These are phyloP conservation scores for Callosobruchus maculatus DNA, from an alignment of 2,888 invertebrate species.

Conservation along the genomic window DNA sequence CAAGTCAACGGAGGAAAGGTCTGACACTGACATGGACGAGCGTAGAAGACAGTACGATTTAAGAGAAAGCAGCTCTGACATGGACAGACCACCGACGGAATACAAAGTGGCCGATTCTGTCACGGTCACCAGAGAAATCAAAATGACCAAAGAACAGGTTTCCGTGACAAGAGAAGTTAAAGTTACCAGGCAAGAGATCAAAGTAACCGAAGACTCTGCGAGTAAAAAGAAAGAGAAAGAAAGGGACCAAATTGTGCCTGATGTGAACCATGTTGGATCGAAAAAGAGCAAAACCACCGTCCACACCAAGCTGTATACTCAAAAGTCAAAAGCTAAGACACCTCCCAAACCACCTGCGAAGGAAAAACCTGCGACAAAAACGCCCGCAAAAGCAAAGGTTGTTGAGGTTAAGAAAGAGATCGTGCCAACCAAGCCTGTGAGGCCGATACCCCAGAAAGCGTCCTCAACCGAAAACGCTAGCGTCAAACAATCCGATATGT, in stretches of 20 bases:
- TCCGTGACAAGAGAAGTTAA: constrained; percentile 14
- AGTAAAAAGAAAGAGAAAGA: constrained; percentile 29
- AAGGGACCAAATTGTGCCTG: constrained; percentile 51
- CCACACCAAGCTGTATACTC: constrained; percentile 24
- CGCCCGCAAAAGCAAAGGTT: constrained; percentile 13
- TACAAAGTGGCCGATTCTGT: constrained; percentile 9
- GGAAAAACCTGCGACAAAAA: constrained; percentile 23
- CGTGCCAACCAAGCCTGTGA: constrained; percentile 14
- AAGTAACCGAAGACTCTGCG: neutral
- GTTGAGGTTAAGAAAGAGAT: constrained; percentile 35
- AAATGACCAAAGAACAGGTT: constrained; percentile 3
- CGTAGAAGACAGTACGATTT: constrained; percentile 13
- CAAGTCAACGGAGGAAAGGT: constrained; percentile 29
- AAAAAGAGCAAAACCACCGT: constrained; percentile 31
- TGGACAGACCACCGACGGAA: constrained; percentile 3
- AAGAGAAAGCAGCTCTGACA: neutral
- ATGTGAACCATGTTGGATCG: constrained; percentile 35
- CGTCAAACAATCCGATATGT: constrained; percentile 46
- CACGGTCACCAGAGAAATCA: constrained; percentile 11
- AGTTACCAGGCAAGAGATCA: constrained; percentile 10
- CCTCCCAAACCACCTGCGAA: constrained; percentile 21
- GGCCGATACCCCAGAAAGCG: constrained; percentile 24
- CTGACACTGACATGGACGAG: constrained; percentile 20
- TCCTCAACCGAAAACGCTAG: constrained; percentile 21
- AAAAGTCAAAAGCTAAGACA: constrained; percentile 20